Conservation (phyloP, 2,113 vertebrate species). For the Calidris pugnax region DNA sequence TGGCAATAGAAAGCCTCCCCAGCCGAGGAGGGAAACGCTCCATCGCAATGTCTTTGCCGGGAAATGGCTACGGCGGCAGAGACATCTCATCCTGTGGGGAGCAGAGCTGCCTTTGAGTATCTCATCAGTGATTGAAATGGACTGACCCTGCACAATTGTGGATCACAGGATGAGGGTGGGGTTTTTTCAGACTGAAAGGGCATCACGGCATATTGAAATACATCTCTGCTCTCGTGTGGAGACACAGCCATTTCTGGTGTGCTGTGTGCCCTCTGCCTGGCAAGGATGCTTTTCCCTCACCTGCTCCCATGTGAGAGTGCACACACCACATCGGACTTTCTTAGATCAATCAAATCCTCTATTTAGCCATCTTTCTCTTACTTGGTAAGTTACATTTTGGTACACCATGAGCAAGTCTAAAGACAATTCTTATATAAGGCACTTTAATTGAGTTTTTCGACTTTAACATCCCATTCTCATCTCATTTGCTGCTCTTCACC, state of each 20-base stretch:
- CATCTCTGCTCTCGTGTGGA: background rate
- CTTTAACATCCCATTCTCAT: background rate
- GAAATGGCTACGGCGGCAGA: background rate
- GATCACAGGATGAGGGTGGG: background rate
- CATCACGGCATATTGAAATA: background rate
- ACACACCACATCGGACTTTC: background rate
- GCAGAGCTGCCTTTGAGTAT: background rate
- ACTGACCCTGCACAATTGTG: background rate
- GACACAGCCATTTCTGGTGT: background rate
- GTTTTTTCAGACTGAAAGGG: background rate
- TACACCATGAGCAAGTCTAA: background rate
- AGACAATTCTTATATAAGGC: background rate
- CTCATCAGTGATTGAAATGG: background rate
- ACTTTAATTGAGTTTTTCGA: background rate
- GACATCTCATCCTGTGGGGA: background rate
- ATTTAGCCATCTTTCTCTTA: background rate
- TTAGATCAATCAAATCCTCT: background rate
- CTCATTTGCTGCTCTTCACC: background rate
- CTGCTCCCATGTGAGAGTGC: background rate
- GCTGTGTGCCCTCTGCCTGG: background rate
- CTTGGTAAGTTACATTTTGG: background rate
- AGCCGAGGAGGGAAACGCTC: background rate
- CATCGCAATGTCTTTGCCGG: constrained; percentile 10
- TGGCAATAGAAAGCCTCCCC: constrained; percentile 67
- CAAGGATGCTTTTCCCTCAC: background rate